These are phyloP conservation scores for Tachuris rubrigastra DNA, from an alignment of 2,113 vertebrate species.

Conservation along the genomic window DNA sequence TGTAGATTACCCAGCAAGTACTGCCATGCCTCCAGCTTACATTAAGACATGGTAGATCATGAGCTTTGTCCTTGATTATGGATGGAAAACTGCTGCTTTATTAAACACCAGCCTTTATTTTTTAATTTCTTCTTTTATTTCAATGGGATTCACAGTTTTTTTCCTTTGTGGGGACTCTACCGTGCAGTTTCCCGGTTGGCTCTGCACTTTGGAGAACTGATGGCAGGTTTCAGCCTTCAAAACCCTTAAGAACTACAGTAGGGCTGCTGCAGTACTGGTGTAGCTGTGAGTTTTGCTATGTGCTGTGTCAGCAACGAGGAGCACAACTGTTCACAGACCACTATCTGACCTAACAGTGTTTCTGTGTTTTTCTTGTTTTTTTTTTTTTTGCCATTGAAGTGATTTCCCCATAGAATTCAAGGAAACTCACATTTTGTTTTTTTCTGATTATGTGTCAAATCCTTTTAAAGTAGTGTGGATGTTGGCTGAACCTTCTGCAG, in stretches of 20 bases:
- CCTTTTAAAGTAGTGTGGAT: neutral
- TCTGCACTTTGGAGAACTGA: neutral
- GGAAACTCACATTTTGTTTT: neutral
- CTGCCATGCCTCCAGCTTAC: neutral
- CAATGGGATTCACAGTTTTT: neutral
- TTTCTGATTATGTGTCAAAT: slow-evolving; percentile 30
- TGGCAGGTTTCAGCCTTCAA: neutral
- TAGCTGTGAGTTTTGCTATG: neutral
- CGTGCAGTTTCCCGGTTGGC: neutral
- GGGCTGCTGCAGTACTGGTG: neutral
- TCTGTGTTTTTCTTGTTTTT: neutral
- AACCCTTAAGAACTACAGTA: neutral
- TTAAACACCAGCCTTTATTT: neutral
- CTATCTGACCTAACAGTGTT: neutral
- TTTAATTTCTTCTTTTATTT: neutral
- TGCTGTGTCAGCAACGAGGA: slow-evolving; percentile 4
- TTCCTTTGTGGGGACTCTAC: neutral
- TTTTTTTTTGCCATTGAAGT: slow-evolving; percentile 4
- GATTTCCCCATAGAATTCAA: slow-evolving; percentile 27
- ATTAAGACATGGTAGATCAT: neutral
- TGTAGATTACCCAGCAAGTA: neutral
- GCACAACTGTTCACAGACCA: neutral
- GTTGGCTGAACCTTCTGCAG: slow-evolving; percentile 39
- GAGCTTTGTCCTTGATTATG: neutral
- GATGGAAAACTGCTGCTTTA: neutral